A percentile compares a stretch with the other conserved stretches of the same genome.
phyloP scores from a whole-genome alignment of 2,113 vertebrate genomes.

The Tinamus guttatus region DNA sequence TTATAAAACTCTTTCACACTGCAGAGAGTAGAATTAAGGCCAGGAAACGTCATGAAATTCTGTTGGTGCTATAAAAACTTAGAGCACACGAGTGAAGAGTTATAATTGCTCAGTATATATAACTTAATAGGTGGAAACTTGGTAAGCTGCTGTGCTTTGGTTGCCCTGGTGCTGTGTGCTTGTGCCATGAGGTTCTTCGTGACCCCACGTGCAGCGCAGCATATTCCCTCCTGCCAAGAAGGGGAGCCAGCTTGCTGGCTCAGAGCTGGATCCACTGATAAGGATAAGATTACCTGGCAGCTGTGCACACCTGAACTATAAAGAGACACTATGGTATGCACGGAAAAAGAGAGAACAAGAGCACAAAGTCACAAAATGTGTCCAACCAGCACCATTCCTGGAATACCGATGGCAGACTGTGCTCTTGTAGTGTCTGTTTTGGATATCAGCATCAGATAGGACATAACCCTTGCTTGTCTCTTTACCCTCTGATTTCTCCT shows the following conservation, averaged over 20 bases:
- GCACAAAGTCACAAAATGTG: background rate
- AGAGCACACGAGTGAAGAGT: background rate
- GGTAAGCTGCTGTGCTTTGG: background rate
- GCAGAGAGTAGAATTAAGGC: background rate
- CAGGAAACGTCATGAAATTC: conserved; percentile 1
- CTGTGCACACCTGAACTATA: background rate
- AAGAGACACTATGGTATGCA: conserved; percentile 39
- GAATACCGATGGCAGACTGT: background rate
- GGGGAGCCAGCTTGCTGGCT: background rate
- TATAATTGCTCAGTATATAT: background rate
- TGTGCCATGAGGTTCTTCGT: background rate
- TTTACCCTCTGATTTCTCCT: background rate
- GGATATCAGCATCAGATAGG: background rate
- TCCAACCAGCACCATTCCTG: conserved; percentile 29
- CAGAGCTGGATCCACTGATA: background rate
- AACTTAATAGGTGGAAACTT: conserved; percentile 26
- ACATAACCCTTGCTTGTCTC: background rate
- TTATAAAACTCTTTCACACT: background rate
- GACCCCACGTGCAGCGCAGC: background rate
- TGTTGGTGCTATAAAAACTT: background rate
- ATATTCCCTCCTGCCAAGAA: background rate
- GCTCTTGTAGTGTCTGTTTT: background rate
- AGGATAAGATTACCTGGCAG: conserved; percentile 18
- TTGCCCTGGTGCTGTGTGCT: background rate
- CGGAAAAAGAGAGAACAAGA: background rate